Percentiles rank a stretch among this genome's conserved stretches.
Conservation (phyloP, 2,113 vertebrate species). For the Drymodes brunneopygia region DNA sequence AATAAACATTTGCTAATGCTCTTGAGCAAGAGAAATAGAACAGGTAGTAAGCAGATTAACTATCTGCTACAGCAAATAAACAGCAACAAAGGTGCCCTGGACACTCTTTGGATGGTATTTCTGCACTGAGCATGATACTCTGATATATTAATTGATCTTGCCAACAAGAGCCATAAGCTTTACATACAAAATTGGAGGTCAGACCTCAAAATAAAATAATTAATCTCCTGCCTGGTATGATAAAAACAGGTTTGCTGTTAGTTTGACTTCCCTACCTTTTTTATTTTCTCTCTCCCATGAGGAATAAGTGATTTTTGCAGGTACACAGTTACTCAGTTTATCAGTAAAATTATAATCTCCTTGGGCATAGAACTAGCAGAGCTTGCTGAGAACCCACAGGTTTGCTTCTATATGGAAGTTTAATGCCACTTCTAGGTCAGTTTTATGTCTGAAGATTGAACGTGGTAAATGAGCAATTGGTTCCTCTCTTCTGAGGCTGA, state of each 20-base stretch:
- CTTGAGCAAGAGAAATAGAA: constrained; percentile 20
- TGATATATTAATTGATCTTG: neutral
- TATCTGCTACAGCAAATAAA: constrained; percentile 15
- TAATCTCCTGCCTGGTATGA: neutral
- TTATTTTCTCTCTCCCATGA: neutral
- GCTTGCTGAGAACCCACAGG: neutral
- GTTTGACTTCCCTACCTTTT: neutral
- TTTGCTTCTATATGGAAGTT: neutral
- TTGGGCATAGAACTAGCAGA: neutral
- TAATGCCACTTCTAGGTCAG: neutral
- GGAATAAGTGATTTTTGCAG: neutral
- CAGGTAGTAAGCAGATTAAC: constrained; percentile 11
- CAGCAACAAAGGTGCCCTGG: neutral
- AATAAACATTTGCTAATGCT: constrained; percentile 9
- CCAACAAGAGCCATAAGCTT: neutral
- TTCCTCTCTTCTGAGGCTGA: neutral
- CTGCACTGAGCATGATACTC: neutral
- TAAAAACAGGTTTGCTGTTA: neutral
- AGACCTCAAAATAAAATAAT: neutral
- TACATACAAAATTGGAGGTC: neutral
- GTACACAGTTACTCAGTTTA: neutral
- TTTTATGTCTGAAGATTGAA: neutral
- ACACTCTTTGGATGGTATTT: neutral
- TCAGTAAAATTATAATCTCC: neutral
- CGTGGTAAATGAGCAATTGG: neutral